Percentiles rank a stretch among this genome's conserved stretches.
These are phyloP conservation scores for Todiramphus chloris DNA, from an alignment of 2,113 vertebrate genomes.

Conservation along the genomic window DNA sequence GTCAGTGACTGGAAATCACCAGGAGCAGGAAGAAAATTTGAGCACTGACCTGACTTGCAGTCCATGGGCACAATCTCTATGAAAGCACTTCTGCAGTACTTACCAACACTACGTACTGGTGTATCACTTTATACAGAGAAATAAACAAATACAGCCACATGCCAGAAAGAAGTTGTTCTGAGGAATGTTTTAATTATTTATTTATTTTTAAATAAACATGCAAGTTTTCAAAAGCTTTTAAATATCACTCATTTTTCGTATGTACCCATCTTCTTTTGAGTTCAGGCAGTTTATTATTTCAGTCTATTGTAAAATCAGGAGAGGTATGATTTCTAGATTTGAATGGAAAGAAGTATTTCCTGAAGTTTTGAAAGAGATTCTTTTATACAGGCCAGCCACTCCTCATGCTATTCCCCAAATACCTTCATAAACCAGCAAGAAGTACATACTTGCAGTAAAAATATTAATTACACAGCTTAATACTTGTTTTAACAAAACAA, in stretches of 20 bases:
- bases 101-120: accelerated
- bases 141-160: background rate
- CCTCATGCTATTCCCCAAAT: background rate
- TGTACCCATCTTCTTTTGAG: background rate
- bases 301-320: background rate
- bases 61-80: background rate
- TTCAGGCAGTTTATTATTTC: background rate
- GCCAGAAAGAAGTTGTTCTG: background rate
- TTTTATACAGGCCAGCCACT: background rate
- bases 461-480: background rate
- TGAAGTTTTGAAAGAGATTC: background rate
- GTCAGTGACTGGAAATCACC: background rate
- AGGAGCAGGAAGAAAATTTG: background rate
- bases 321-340: background rate
- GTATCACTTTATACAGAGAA: background rate
- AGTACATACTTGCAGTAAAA: background rate
- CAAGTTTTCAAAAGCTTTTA: background rate
- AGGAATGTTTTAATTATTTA: background rate
- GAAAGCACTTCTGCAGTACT: background rate
- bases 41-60: background rate
- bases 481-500: background rate
- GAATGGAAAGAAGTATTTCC: background rate
- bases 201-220: background rate
- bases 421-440: background rate
- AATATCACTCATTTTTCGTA: background rate